Base-by-base conservation (phyloP, 2,888 invertebrate species). In the Orchestes rusci region DNA sequence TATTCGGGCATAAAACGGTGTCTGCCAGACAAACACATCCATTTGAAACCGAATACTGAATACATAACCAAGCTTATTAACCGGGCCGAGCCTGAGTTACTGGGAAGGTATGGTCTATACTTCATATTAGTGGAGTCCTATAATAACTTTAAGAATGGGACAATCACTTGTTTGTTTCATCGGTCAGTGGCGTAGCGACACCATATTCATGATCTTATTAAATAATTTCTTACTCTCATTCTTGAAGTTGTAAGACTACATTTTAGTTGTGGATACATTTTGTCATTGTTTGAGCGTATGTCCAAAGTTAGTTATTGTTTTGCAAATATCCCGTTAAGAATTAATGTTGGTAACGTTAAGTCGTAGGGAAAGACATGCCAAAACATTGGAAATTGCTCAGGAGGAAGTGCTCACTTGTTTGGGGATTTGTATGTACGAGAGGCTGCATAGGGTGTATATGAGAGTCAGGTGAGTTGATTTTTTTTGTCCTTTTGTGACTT, bases 301-400 rank as follows among this genome's bases (percentile, higher is more conserved):
- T n/a, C n/a, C n/a, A n/a, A n/a, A n/a, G n/a, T 7, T 23, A 23
- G 23, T 5, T 23, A 23, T 10, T 23, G 23, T 23, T 23, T 5
- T 23, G 23, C n/a, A n/a, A n/a, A n/a, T n/a, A n/a, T 12, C 7
- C 10, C 12, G 4, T 30, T 30, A 12, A 30, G 8, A 10, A 10
- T 30, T 30, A 30, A 23, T 27, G 20, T 37, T 37, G 34, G n/a
- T n/a, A n/a, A n/a, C n/a, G n/a, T 40, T 35, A n/a, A 84, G 85
- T 63, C 80, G 86, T 55, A 76, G 93, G 50, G 94, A 94, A 67
- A 77, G 94, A 43, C 94, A 95, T 66, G 94, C 94, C 4, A 94
- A 94, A 71, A 94, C 94, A n/a, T 70, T 95, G 58, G 94, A 94
- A 73, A 91, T 93, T 53, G 94, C 94, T 56, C 94, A 95, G 70